Percentiles rank a stretch among this genome's conserved stretches.
Conservation (phyloP, 2,113 vertebrate species). For the Cygnus atratus region DNA sequence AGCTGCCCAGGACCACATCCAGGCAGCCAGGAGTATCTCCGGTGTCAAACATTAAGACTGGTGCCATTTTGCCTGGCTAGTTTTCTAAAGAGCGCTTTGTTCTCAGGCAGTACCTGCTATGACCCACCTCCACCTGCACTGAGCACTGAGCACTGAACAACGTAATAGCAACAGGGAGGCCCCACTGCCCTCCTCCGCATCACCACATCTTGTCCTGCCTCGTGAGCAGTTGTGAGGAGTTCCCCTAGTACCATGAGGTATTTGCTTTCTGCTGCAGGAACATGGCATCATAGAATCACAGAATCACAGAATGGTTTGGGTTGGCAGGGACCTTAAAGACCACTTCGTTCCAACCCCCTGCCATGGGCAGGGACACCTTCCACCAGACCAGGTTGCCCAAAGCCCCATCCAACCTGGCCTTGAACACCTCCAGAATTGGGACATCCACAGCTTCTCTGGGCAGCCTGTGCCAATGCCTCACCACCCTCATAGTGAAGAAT, state of each 20-base stretch:
- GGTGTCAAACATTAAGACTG: neutral
- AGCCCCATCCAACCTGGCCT: too few species aligned
- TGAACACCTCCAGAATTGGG: too few species aligned
- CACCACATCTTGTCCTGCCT: fast-evolving
- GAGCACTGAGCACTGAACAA: neutral
- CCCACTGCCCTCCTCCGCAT: fast-evolving
- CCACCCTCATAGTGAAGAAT: too few species aligned
- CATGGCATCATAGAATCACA: fast-evolving
- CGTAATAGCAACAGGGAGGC: fast-evolving
- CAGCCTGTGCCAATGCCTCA: too few species aligned
- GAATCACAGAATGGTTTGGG: too few species aligned
- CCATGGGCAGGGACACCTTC: too few species aligned
- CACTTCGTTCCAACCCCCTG: too few species aligned
- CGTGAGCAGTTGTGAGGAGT: neutral
- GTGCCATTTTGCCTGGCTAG: neutral
- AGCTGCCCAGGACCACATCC: neutral
- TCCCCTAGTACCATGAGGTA: neutral
- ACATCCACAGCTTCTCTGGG: too few species aligned
- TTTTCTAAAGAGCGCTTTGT: neutral
- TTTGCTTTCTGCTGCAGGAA: neutral
- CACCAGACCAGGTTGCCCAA: too few species aligned
- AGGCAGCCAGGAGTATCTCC: fast-evolving
- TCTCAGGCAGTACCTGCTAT: neutral
- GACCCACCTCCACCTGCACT: neutral
- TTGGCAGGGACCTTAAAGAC: too few species aligned